A percentile compares a stretch with the other conserved stretches of the same genome.
phyloP scores from a whole-genome alignment of 2,888 invertebrate genomes.

The Drosophila borborema region DNA sequence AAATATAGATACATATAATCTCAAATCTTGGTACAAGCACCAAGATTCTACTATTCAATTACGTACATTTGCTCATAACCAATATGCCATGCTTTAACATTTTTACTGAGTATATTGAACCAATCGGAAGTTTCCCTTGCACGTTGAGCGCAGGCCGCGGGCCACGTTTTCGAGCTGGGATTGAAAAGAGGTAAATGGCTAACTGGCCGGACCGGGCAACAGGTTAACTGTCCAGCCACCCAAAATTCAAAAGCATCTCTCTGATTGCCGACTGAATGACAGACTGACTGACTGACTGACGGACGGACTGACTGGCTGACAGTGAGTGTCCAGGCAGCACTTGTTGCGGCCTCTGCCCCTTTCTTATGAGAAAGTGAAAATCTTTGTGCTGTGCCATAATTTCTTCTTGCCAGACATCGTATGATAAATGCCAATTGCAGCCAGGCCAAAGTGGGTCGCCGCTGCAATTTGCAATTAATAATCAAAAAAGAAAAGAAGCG shows the following conservation, averaged over 20 bases:
- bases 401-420: conserved; percentile 54
- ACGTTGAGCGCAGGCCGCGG: conserved; percentile 22
- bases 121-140: conserved; percentile 44
- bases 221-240: conserved; percentile 43
- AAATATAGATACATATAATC: too few species aligned
- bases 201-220: conserved; percentile 27
- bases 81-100: neutral
- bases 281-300: conserved; percentile 3
- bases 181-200: conserved; percentile 51
- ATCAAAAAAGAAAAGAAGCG: conserved; percentile 17
- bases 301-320: conserved; percentile 16
- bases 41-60: too few species aligned
- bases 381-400: conserved; percentile 66
- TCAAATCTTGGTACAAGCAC: too few species aligned
- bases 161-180: conserved; percentile 41
- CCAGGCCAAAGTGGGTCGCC: conserved; percentile 65
- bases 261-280: conserved; percentile 36
- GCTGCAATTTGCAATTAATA: conserved; percentile 76
- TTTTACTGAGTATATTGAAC: conserved; percentile 4
- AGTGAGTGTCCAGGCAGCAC: conserved; percentile 33
- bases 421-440: conserved; percentile 68
- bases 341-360: conserved; percentile 47
- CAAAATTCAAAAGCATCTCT: conserved; percentile 61
- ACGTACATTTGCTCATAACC: neutral
- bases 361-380: conserved; percentile 72